phyloP scores from a whole-genome alignment of 53 echinoderm and acorn worm genomes.

The Zoroaster sp. region DNA sequence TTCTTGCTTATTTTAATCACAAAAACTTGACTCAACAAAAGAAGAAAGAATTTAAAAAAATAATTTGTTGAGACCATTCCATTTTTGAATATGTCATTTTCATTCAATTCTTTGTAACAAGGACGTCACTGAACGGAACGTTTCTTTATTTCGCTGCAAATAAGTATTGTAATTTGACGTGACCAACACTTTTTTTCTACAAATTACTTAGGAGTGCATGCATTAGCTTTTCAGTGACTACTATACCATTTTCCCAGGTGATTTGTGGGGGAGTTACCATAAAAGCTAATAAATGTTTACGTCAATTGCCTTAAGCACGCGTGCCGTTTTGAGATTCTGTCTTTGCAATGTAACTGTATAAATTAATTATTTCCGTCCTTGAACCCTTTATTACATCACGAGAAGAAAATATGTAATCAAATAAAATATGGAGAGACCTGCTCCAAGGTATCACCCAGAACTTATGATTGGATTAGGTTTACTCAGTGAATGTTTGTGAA shows the following conservation, averaged over 20 bases:
- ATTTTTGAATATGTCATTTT: too few relatives aligned
- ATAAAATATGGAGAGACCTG: not conserved
- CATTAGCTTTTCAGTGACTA: too few relatives aligned
- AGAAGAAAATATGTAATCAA: not conserved
- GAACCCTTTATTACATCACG: slow-evolving; percentile 1
- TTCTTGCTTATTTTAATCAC: too few relatives aligned
- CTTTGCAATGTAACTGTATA: not conserved
- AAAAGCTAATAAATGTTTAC: slow-evolving; percentile 12
- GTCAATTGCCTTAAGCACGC: slow-evolving; percentile 25
- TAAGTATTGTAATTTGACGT: too few relatives aligned
- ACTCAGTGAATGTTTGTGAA: not conserved
- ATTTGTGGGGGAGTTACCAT: not conserved
- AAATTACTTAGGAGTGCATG: too few relatives aligned
- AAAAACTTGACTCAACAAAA: too few relatives aligned
- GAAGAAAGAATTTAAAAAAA: too few relatives aligned
- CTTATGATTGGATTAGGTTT: not conserved
- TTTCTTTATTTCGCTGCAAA: too few relatives aligned
- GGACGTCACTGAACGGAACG: too few relatives aligned
- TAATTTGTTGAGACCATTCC: too few relatives aligned
- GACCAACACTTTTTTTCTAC: too few relatives aligned
- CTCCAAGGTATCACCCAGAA: not conserved
- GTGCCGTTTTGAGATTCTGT: slow-evolving; percentile 9
- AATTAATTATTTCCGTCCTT: slow-evolving; percentile 41
- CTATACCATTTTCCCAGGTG: not conserved
- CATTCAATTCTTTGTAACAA: too few relatives aligned